Evolutionary conservation across 2,888 invertebrate species (phyloP).

Genomic region (Synergus umbraculus): DNA sequence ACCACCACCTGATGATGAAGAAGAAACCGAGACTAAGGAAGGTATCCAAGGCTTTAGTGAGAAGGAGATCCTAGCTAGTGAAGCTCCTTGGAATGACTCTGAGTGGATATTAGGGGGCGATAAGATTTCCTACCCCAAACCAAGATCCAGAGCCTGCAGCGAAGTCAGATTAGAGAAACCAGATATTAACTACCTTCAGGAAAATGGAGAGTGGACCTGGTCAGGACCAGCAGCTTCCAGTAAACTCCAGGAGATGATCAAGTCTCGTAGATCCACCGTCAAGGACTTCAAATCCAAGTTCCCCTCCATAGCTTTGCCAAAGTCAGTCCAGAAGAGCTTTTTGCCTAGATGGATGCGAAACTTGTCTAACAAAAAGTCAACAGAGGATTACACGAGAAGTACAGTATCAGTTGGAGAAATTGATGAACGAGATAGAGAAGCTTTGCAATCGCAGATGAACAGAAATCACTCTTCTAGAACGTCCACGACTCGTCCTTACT

Average conservation of each 20-base stretch:
- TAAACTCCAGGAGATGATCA: slow-evolving; percentile 80
- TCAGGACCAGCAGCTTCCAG: slow-evolving; percentile 83
- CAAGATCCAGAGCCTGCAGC: slow-evolving; percentile 82
- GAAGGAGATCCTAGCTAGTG: slow-evolving; percentile 86
- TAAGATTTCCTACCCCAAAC: slow-evolving; percentile 73
- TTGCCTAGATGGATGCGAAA: slow-evolving; percentile 69
- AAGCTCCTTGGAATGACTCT: slow-evolving; percentile 73
- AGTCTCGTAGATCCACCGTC: slow-evolving; percentile 58
- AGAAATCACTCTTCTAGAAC: slow-evolving; percentile 4
- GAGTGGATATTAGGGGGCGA: slow-evolving; percentile 80
- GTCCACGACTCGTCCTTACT: slow-evolving; percentile 68
- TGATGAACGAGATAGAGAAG: slow-evolving; percentile 54
- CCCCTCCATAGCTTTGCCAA: slow-evolving; percentile 65
- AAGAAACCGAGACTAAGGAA: slow-evolving; percentile 53
- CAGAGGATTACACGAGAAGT: slow-evolving; percentile 46
- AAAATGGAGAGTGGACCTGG: slow-evolving; percentile 82
- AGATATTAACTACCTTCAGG: slow-evolving; percentile 70
- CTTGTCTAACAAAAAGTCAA: slow-evolving; percentile 58
- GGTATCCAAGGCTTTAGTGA: slow-evolving; percentile 86
- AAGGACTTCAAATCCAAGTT: slow-evolving; percentile 67
- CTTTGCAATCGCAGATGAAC: slow-evolving; percentile 56
- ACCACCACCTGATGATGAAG: slow-evolving; percentile 70
- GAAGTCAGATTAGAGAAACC: slow-evolving; percentile 78
- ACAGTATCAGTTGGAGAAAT: slow-evolving; percentile 62
- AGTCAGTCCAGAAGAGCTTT: slow-evolving; percentile 65